These are phyloP conservation scores for Conus canariensis DNA, from an alignment of 2,888 invertebrate genomes.

Conservation along the genomic window DNA sequence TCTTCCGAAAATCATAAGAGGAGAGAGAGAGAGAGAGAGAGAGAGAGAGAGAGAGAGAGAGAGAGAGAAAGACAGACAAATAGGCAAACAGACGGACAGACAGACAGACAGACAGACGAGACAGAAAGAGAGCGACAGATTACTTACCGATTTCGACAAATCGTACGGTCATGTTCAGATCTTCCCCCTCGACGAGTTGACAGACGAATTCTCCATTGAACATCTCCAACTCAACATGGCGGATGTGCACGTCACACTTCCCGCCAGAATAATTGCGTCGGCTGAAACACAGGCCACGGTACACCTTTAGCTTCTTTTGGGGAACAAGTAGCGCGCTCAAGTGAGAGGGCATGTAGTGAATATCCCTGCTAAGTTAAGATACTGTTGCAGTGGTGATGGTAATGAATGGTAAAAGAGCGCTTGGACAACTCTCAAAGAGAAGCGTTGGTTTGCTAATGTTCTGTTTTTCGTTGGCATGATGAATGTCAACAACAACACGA, in stretches of 20 bases:
- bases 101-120: background rate
- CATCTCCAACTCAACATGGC: background rate
- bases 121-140: background rate
- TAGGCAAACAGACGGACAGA: background rate
- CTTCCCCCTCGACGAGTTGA: background rate
- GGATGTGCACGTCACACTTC: constrained; percentile 3
- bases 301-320: background rate
- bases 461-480: no score
- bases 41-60: no score
- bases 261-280: background rate
- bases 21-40: no score
- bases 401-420: no score
- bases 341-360: background rate
- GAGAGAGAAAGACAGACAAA: background rate
- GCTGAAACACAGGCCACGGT: background rate
- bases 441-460: background rate
- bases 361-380: background rate
- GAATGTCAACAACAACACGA: background rate
- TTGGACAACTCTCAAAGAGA: no score
- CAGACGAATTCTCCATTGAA: background rate
- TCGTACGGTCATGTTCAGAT: background rate
- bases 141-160: background rate
- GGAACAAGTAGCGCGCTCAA: no score
- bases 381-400: no score
- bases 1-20: no score